A percentile compares a stretch with the other conserved stretches of the same genome.
Evolutionary conservation across 2,113 vertebrate genomes (phyloP).

Genomic region (Nothocercus nigrocapillus): DNA sequence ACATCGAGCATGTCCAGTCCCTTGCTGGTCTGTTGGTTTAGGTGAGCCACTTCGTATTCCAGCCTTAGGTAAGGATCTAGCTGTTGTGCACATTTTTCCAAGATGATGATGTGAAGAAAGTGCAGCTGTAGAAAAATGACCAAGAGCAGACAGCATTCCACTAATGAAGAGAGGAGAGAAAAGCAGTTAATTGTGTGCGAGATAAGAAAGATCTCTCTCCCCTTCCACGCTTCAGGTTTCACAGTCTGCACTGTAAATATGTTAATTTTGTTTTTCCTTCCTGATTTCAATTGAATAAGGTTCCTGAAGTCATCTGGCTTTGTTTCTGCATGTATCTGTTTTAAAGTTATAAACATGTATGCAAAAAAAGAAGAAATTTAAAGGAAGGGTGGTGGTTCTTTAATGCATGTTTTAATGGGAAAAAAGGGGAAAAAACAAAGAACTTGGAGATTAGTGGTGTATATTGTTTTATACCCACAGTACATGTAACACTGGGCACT

Average conservation of each 20-base stretch:
- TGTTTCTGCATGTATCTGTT: neutral
- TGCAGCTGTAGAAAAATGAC: neutral
- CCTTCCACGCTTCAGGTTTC: neutral
- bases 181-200: neutral
- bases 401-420: too few species aligned
- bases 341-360: neutral
- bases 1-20: neutral
- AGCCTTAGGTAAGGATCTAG: neutral
- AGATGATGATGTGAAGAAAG: neutral
- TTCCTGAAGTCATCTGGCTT: too few species aligned
- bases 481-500: neutral
- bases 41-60: neutral
- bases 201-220: neutral
- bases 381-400: too few species aligned
- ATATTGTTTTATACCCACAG: neutral
- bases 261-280: neutral
- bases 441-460: neutral
- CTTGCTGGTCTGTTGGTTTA: neutral
- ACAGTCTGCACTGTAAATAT: neutral
- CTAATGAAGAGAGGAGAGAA: neutral
- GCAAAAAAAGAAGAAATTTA: too few species aligned
- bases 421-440: neutral
- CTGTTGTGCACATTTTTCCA: neutral
- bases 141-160: neutral
- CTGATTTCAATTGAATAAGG: neutral